Base-by-base conservation (phyloP, 2,888 invertebrate genomes). In the Meliscaeva auricollis region DNA sequence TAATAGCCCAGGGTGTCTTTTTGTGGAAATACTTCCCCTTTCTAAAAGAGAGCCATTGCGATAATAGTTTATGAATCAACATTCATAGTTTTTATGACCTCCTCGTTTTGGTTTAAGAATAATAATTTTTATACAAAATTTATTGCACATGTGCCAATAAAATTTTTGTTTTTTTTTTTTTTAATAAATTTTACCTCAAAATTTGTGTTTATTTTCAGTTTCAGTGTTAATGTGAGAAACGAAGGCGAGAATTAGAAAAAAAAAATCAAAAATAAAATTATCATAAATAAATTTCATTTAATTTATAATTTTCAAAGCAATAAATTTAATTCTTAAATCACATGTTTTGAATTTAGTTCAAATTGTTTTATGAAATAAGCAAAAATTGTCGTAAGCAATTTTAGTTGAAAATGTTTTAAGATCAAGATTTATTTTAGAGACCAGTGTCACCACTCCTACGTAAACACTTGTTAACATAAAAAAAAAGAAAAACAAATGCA, bases 301-400 rank as follows among this genome's bases (percentile, higher is more conserved):
- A 54, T 74, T 74, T 74, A 17, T 32, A 22, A 9, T 46, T 62
- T 32, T 62, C n/a, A 22, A 30, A 68, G 68, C 74, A 35, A 77
- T 77, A 77, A 82, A 82, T 77, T 72, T 66, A n/a, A 32, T 77
- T 82, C 72, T 72, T 60, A 77, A 44, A 62, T 44, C 1, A 15
- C 7, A 44, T 44, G 22, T 41, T 62, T 44, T 7, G 5, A 64
- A 46, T 9, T 46, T 44, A 44, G 22, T 44, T 64, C 26, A 64
- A 64, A 35, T 48, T 20, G 17, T 20, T 50, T 9, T n/a, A 5
- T 48, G 6, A 48, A 52, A 22, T 30, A 54, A 32, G 54, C 11
- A 17, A 56, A 26, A 56, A 1, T 13, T 56, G 56, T 56, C 56
- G 56, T 56, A 0, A 35, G 17, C 2, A 22, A 44, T 62, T 22